Evolutionary conservation across 1,140 invertebrate genomes (phyloP), one percentile per base, ranked within the genome.

Genomic region (Drosophila nasuta): DNA sequence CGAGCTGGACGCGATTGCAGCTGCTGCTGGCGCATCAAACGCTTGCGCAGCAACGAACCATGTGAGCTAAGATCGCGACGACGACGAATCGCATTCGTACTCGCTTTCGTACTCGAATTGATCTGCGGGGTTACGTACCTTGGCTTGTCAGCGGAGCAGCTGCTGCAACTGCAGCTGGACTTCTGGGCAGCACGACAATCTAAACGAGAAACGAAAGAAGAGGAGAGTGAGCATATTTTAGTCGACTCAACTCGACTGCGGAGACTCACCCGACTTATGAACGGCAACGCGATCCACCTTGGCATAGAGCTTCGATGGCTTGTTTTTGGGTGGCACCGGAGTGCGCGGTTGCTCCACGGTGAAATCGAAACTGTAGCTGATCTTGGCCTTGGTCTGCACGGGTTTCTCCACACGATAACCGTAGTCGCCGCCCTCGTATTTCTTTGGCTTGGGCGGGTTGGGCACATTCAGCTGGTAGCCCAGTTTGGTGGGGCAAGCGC

Each of bases 361-460:
- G 28, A 92, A 87, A 49, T 92, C 91, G 30, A 92, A 91, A 64
- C 83, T 83, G 41, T 92, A 92, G 56, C 70, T 89, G 3, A 92
- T 90, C 66, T 92, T 91, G 41, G 85, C 82, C 71, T 91, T 91
- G 20, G 79, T 58, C 62, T 80, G 74, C 6, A 82, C 70, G n/a
- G 91, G 91, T 20, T 83, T 82, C 8, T 92, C 91, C 41, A 92
- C 68, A 2, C 87, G 89, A 65, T 92, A 92, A 33, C 82, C 82
- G 46, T 92, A 89, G 33, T 92, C 75, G 45, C 20, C 66, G 6
- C 52, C 49, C 13, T 51, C 63, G 20, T 72, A 75, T 59, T 79
- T 83, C 60, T 70, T 81, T 2, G 70, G 77, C 41, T 83, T 82
- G 17, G 65, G 62, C 5, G 79, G 68, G 17, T 57, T 75, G 45